phyloP scores from a whole-genome alignment of 2,113 vertebrate species.

The Gymnogyps californianus region DNA sequence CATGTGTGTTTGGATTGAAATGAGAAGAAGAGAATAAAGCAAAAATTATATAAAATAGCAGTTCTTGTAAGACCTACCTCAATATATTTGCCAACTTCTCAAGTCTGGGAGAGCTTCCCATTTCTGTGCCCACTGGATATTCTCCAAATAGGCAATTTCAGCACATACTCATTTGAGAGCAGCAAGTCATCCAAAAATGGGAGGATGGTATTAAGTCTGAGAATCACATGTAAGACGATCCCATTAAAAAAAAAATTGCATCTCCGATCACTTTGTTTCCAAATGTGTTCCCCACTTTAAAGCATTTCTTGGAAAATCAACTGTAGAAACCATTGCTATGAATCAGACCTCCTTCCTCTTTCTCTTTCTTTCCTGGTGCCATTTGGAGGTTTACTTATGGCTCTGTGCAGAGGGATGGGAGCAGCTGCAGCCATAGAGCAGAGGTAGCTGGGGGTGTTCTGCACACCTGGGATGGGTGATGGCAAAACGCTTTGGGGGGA shows the following conservation, averaged over 20 bases:
- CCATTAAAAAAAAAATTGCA: not conserved
- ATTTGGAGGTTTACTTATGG: not conserved
- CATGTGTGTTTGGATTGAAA: conserved; percentile 66
- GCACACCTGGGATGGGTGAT: too few relatives aligned
- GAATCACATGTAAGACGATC: not conserved
- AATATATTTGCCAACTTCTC: conserved; percentile 33
- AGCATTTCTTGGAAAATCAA: not conserved
- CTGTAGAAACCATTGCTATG: not conserved
- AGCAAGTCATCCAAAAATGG: conserved; percentile 26
- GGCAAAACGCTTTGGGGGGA: fast-evolving
- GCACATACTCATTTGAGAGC: not conserved
- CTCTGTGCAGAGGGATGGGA: not conserved
- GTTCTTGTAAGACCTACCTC: conserved; percentile 32
- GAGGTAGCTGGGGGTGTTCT: not conserved
- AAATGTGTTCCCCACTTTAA: not conserved
- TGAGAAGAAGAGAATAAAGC: not conserved
- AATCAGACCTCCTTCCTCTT: not conserved
- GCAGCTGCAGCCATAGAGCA: not conserved
- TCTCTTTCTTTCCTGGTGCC: not conserved
- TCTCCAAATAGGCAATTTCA: conserved; percentile 39
- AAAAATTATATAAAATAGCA: conserved; percentile 37
- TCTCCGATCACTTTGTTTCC: not conserved
- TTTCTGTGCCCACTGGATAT: conserved; percentile 41
- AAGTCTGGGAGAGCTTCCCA: conserved; percentile 51
- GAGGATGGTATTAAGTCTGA: not conserved